These are phyloP conservation scores for Pollicipes pollicipes DNA, from an alignment of 1,140 invertebrate genomes.

Conservation along the genomic window DNA sequence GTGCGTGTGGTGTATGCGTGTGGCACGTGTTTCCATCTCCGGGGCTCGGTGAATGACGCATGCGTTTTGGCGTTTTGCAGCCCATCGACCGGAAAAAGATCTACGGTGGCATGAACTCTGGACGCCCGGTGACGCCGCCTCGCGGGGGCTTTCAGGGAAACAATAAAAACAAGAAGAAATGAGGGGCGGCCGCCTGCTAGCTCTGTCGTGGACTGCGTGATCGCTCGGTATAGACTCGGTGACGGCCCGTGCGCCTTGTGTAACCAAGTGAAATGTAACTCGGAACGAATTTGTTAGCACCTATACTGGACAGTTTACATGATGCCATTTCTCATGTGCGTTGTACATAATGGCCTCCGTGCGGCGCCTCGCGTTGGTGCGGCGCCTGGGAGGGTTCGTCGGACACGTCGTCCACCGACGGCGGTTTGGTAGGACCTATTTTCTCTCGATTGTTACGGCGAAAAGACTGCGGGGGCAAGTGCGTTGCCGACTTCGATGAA, in stretches of 20 bases:
- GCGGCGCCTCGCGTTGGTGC: background rate
- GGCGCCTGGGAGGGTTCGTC: no score
- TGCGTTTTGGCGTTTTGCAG: background rate
- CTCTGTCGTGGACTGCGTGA: background rate
- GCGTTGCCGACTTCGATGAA: background rate
- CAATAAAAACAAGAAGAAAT: background rate
- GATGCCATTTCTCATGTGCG: background rate
- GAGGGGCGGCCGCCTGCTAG: background rate
- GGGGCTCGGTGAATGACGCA: background rate
- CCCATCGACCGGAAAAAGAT: background rate
- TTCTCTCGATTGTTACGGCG: background rate
- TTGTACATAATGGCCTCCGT: background rate
- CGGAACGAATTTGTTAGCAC: background rate
- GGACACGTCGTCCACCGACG: no score
- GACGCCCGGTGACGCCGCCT: background rate
- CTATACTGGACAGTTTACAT: constrained; percentile 2
- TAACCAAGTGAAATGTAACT: background rate
- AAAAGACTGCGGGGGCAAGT: background rate
- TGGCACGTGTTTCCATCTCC: no score
- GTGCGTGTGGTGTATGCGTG: no score
- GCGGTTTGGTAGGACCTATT: background rate
- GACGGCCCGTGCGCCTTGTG: background rate
- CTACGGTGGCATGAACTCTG: background rate
- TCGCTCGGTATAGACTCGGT: background rate
- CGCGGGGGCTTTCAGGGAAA: background rate